phyloP scores from a whole-genome alignment of 2,113 vertebrate species.

The Noturus placidus region DNA sequence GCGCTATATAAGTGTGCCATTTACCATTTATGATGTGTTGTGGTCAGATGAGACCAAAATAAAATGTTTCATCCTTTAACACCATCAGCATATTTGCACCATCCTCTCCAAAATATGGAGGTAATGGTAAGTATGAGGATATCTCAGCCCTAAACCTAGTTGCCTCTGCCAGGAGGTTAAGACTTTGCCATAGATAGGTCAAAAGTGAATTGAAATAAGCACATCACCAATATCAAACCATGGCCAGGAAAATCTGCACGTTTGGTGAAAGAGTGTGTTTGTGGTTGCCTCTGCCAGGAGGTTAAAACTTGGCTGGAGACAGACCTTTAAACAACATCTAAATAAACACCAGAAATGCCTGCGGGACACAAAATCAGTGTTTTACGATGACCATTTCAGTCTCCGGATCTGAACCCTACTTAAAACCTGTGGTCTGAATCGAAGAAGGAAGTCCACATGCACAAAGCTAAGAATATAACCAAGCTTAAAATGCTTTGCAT shows the following conservation, averaged over 20 bases:
- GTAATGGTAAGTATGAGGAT: neutral
- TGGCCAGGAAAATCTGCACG: neutral
- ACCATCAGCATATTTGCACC: neutral
- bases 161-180: slow-evolving; percentile 1
- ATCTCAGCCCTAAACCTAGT: neutral
- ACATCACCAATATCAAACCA: neutral
- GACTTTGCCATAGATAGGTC: neutral
- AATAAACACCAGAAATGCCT: neutral
- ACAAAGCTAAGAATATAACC: neutral
- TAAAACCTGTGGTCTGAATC: neutral
- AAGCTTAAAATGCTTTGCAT: neutral
- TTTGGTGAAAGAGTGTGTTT: neutral
- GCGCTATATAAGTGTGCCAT: too few relatives aligned
- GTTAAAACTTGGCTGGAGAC: neutral
- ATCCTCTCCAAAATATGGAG: neutral
- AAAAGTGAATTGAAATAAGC: neutral
- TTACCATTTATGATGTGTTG: too few relatives aligned
- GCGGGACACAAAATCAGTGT: neutral
- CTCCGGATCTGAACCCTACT: neutral
- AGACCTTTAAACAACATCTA: neutral
- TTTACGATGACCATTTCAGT: neutral
- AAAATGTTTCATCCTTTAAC: neutral
- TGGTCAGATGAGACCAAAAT: neutral
- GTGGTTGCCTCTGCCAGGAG: neutral
- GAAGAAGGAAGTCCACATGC: slow-evolving; percentile 4